phyloP scores from a whole-genome alignment of 1,140 invertebrate genomes.

The Pachyrhynchus sulphureomaculatus region DNA sequence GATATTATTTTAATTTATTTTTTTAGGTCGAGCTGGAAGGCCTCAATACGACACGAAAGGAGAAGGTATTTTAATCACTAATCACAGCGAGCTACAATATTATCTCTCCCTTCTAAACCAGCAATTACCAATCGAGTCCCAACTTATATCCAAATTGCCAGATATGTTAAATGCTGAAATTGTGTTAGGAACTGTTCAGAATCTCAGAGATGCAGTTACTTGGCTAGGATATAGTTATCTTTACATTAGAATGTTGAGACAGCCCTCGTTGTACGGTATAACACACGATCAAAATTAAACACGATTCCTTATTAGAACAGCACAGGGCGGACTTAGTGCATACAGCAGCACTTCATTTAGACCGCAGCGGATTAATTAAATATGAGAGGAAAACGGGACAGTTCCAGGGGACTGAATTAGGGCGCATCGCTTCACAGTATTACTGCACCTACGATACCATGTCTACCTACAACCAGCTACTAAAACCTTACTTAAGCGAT shows the following conservation, averaged over 20 bases:
- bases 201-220: slow-evolving; percentile 91
- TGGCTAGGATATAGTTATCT: slow-evolving; percentile 96
- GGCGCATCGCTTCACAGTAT: slow-evolving; percentile 96
- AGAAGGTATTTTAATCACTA: slow-evolving; percentile 98
- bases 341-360: slow-evolving; percentile 88
- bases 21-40: slow-evolving; percentile 86
- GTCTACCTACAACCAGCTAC: slow-evolving; percentile 92
- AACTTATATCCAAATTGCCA: slow-evolving; percentile 81
- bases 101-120: slow-evolving; percentile 98
- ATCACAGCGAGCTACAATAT: slow-evolving; percentile 98
- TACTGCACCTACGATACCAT: slow-evolving; percentile 98
- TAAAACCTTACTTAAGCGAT: slow-evolving; percentile 96
- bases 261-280: slow-evolving; percentile 90
- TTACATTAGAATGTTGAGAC: slow-evolving; percentile 87
- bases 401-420: slow-evolving; percentile 89
- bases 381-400: slow-evolving; percentile 95
- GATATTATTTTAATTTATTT: background rate
- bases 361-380: slow-evolving; percentile 89
- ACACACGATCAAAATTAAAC: slow-evolving; percentile 74
- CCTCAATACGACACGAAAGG: slow-evolving; percentile 99
- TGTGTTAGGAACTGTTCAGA: slow-evolving; percentile 94
- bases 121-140: slow-evolving; percentile 88
- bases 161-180: slow-evolving; percentile 99
- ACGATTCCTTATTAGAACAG: slow-evolving; percentile 83
- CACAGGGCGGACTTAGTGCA: slow-evolving; percentile 95